Evolutionary conservation across 2,113 vertebrate species (phyloP), one percentile per base, ranked within the genome.

Genomic region (Sula dactylatra): DNA sequence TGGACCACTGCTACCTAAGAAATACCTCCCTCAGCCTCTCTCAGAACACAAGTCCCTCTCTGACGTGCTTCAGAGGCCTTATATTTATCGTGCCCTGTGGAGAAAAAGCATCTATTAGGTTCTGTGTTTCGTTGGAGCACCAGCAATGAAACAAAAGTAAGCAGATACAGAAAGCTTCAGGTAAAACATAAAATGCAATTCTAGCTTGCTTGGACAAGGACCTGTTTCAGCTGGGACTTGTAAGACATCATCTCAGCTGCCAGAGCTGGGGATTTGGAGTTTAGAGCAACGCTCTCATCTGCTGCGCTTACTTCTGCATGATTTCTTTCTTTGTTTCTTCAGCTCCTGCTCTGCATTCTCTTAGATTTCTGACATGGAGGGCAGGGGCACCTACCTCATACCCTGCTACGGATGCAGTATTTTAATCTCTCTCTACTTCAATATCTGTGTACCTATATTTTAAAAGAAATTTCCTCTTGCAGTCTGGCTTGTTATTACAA

Each of bases 251-350:
- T 42, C 52, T 87, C 69, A 38, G 47, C 84, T 74, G 86, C 81
- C 55, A 9, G 59, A 70, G 69, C 67, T 66, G 88, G 67, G 42
- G 71, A 59, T 54, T n/a, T 64, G 88, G 76, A 81, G 84, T 66
- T 81, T 1, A 17, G 64, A 78, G 86, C 71, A 36, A 10, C 0
- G 0, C 22, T 74, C 58, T 78, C 16, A 2, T 56, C 76, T 62
- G 20, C 72, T 54, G n/a, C 4, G 1, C 62, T 87, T 87, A 67
- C 40, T 95, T 94, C 84, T 87, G 89, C 74, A 58, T 78, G 70
- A 62, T 81, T 95, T 91, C 65, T 86, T 90, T 58, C 90, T 96
- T 85, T 96, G 94, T 96, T 91, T 86, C 83, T 86, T 67, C 87
- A 81, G 1, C 78, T 93, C 91, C 77, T 94, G 80, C 86, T 16